Conservation (phyloP, 1,140 invertebrate genomes). For the Drosophila littoralis region DNA sequence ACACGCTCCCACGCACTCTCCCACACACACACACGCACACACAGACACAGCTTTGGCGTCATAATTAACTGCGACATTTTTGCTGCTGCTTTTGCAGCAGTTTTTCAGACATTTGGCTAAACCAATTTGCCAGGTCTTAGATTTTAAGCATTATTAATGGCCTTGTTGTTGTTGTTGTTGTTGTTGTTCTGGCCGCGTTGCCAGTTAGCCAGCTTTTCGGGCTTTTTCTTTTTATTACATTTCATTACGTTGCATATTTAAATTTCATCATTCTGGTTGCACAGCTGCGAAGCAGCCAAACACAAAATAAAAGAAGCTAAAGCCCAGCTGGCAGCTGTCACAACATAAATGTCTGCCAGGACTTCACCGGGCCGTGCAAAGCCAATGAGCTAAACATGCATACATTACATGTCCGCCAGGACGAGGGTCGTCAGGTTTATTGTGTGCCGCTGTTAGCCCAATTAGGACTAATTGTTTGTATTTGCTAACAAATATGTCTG, state of each 20-base stretch:
- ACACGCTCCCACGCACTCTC: constrained; percentile 1
- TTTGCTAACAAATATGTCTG: neutral
- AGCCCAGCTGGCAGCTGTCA: constrained; percentile 45
- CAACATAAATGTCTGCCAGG: constrained; percentile 47
- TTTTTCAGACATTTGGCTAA: constrained; percentile 49
- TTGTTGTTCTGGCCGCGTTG: constrained; percentile 5
- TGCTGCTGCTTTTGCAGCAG: constrained; percentile 41
- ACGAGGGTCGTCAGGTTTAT: constrained; percentile 26
- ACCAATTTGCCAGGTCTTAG: constrained; percentile 79
- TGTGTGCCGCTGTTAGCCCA: neutral
- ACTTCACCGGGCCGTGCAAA: constrained; percentile 34
- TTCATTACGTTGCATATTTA: constrained; percentile 49
- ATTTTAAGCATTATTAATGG: constrained; percentile 80
- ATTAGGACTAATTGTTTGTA: constrained; percentile 10
- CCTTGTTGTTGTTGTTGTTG: constrained; percentile 17
- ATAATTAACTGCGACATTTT: constrained; percentile 80
- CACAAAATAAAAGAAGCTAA: constrained; percentile 17
- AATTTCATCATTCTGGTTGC: constrained; percentile 29
- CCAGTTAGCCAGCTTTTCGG: constrained; percentile 20
- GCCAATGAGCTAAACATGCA: constrained; percentile 39
- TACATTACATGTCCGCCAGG: constrained; percentile 3
- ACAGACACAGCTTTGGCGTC: constrained; percentile 26
- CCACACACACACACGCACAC: constrained; percentile 1
- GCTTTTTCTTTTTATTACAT: constrained; percentile 50
- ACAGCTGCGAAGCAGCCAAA: constrained; percentile 4